Conservation (phyloP, 2,113 vertebrate genomes). For the Capreolus pygargus region DNA sequence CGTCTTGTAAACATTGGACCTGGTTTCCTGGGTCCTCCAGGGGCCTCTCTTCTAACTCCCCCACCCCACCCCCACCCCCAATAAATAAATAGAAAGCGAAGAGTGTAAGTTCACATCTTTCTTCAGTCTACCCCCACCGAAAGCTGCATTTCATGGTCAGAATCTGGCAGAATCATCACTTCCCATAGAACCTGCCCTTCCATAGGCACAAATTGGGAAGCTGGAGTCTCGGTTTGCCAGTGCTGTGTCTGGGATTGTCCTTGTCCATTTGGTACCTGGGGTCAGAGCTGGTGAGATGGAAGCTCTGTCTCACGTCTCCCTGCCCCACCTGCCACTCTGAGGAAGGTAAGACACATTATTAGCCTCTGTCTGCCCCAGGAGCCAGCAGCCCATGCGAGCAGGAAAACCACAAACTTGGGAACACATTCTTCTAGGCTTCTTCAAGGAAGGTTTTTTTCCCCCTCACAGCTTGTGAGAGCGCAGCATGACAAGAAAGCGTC, state of each 20-base stretch:
- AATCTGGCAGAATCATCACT: not conserved
- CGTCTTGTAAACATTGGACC: conserved; percentile 80
- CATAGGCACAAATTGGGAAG: not conserved
- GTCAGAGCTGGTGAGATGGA: not conserved
- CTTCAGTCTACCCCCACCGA: not conserved
- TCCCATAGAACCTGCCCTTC: not conserved
- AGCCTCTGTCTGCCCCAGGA: not conserved
- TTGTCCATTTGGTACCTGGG: not conserved
- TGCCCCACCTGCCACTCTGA: not conserved
- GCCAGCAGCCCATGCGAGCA: not conserved
- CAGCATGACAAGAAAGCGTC: conserved; percentile 51
- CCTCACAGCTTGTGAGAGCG: conserved; percentile 44
- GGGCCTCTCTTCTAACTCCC: conserved; percentile 22
- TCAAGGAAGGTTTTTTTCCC: conserved; percentile 53
- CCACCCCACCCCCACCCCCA: not conserved
- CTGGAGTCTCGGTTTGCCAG: not conserved
- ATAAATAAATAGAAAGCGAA: conserved; percentile 50
- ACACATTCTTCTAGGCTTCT: conserved; percentile 61
- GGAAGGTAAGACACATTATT: not conserved
- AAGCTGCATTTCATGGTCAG: conserved; percentile 48
- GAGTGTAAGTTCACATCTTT: conserved; percentile 33
- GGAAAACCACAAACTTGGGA: not conserved
- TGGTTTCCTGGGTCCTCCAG: conserved; percentile 51
- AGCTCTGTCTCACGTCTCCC: not conserved
- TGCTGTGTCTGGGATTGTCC: not conserved